A percentile compares a stretch with the other conserved stretches of the same genome.
phyloP scores from a whole-genome alignment of 2,888 invertebrate genomes.

The Stramonita haemastoma region DNA sequence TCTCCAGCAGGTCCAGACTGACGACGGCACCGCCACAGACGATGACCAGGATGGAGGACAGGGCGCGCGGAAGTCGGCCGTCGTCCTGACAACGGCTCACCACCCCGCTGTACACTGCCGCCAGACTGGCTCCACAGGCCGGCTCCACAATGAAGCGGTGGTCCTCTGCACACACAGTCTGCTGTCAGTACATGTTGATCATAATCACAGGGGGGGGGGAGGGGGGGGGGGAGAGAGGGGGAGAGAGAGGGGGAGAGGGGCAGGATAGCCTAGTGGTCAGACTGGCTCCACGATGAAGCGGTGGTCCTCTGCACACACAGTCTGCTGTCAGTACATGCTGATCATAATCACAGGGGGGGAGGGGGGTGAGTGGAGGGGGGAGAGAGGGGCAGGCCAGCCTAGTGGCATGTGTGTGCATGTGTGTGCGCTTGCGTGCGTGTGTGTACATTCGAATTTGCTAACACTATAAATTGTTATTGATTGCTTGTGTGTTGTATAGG shows the following conservation, averaged over 20 bases:
- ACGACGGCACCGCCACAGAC: slow-evolving; percentile 81
- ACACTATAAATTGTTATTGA: too few relatives aligned
- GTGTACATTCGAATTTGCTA: neutral
- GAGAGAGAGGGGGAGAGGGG: too few relatives aligned
- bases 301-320: slow-evolving; percentile 77
- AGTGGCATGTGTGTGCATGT: neutral
- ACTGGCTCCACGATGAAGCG: slow-evolving; percentile 79
- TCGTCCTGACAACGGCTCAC: slow-evolving; percentile 70
- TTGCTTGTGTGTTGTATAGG: too few relatives aligned
- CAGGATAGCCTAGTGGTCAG: too few relatives aligned
- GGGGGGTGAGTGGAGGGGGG: too few relatives aligned
- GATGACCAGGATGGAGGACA: slow-evolving; percentile 76
- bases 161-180: slow-evolving; percentile 74
- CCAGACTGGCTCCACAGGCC: slow-evolving; percentile 79
- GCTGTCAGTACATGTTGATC: too few relatives aligned
- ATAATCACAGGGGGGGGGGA: too few relatives aligned
- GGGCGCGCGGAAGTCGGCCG: slow-evolving; percentile 57
- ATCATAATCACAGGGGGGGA: too few relatives aligned
- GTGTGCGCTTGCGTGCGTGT: neutral
- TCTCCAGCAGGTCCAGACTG: slow-evolving; percentile 80
- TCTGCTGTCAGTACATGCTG: too few relatives aligned
- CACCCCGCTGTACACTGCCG: slow-evolving; percentile 77
- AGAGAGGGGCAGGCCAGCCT: too few relatives aligned
- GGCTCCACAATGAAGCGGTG: slow-evolving; percentile 79
- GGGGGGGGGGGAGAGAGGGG: too few relatives aligned